Conservation (phyloP, 2,113 vertebrate genomes). For the Muntiacus muntjak region DNA sequence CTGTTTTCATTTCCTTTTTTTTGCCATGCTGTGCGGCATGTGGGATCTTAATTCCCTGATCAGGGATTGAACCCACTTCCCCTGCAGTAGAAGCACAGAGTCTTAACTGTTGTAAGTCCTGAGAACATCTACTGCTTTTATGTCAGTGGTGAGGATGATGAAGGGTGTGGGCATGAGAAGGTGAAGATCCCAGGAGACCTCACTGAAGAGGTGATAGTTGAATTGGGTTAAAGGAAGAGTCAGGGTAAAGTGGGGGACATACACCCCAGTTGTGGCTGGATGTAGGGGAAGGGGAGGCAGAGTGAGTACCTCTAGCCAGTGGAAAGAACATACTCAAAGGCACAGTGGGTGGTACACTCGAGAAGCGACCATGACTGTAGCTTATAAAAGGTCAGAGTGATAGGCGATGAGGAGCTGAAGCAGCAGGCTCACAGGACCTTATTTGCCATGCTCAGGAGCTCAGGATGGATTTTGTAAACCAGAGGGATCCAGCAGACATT, state of each 20-base stretch:
- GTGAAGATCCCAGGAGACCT: background rate
- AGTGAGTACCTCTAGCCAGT: background rate
- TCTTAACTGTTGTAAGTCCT: background rate
- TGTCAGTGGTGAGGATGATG: background rate
- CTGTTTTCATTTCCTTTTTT: background rate
- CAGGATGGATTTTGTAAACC: background rate
- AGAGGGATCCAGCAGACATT: background rate
- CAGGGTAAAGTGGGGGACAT: background rate
- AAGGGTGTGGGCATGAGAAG: background rate
- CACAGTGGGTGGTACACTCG: background rate
- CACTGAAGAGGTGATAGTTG: background rate
- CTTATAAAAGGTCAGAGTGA: background rate
- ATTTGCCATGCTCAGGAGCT: background rate
- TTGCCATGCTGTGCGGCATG: background rate
- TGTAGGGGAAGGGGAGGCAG: background rate
- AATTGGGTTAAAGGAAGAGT: background rate
- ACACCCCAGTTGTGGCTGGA: fast-evolving
- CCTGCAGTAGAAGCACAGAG: background rate
- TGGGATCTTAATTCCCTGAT: background rate
- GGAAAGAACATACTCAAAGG: background rate
- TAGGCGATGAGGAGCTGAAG: background rate
- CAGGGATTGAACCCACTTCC: background rate
- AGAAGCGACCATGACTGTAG: background rate
- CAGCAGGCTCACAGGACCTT: background rate
- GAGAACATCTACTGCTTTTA: background rate